phyloP scores from a whole-genome alignment of 2,113 vertebrate genomes.

The Embiotoca jacksoni region DNA sequence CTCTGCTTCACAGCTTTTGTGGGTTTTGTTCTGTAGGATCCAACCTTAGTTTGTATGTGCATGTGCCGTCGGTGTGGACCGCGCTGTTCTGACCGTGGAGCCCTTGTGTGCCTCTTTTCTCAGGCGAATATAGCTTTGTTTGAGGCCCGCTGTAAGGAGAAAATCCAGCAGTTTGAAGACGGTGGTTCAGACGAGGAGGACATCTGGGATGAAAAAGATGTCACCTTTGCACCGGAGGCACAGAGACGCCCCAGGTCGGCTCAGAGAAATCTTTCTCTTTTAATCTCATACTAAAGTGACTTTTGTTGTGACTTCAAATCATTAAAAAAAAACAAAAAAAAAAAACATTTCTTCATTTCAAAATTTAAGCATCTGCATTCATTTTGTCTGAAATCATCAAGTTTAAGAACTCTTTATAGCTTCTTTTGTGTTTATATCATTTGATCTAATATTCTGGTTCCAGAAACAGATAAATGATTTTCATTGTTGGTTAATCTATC shows the following conservation, averaged over 20 bases:
- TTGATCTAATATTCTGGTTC: too few relatives aligned
- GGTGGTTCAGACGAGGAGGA: conserved; percentile 98
- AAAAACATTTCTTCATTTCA: too few relatives aligned
- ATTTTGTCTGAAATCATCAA: too few relatives aligned
- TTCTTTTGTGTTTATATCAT: too few relatives aligned
- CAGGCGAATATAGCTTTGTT: conserved; percentile 98
- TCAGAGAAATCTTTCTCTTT: background rate
- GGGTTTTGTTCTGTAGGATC: conserved; percentile 19
- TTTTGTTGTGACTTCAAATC: background rate
- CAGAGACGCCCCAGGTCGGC: conserved; percentile 92
- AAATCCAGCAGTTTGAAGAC: conserved; percentile 99
- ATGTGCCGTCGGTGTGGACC: background rate
- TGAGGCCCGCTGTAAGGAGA: conserved; percentile 97
- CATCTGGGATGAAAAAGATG: conserved; percentile 98
- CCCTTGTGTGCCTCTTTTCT: conserved; percentile 30
- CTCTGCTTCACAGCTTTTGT: background rate
- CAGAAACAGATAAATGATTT: too few relatives aligned
- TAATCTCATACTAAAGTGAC: too few relatives aligned
- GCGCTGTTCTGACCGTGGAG: background rate
- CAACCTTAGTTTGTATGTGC: conserved; percentile 5
- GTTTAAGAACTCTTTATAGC: too few relatives aligned
- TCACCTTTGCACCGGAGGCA: conserved; percentile 92
- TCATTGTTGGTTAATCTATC: too few relatives aligned
- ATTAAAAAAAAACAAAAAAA: too few relatives aligned
- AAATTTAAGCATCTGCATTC: too few relatives aligned